phyloP scores from a whole-genome alignment of 2,888 invertebrate genomes.

The Sipunculus nudus region DNA sequence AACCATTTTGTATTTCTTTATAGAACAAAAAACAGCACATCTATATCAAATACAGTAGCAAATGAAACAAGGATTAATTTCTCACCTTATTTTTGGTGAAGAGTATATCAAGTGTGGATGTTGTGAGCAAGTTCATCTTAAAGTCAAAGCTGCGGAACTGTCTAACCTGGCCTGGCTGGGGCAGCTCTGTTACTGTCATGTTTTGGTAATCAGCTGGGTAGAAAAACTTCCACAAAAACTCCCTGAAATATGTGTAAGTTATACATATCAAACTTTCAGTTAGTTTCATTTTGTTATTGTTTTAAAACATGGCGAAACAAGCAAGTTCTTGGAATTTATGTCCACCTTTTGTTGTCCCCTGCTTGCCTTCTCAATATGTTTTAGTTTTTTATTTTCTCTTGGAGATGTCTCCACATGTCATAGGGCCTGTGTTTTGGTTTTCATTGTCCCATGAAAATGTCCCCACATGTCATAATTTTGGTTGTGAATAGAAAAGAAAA shows the following conservation, averaged over 20 bases:
- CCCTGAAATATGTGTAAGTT: slow-evolving; percentile 68
- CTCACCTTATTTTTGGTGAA: slow-evolving; percentile 86
- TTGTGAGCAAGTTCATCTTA: slow-evolving; percentile 84
- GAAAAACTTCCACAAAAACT: slow-evolving; percentile 94
- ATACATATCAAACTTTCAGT: neutral
- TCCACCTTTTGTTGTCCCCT: too few relatives aligned
- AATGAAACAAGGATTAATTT: too few relatives aligned
- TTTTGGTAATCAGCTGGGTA: slow-evolving; percentile 73
- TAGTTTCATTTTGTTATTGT: neutral
- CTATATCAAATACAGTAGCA: too few relatives aligned
- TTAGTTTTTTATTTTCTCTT: too few relatives aligned
- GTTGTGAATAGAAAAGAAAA: too few relatives aligned
- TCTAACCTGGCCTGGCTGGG: slow-evolving; percentile 86
- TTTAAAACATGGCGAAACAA: neutral
- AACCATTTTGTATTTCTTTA: neutral
- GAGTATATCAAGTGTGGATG: slow-evolving; percentile 93
- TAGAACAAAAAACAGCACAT: too few relatives aligned
- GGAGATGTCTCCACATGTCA: too few relatives aligned
- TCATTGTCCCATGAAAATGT: too few relatives aligned
- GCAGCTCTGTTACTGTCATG: slow-evolving; percentile 76
- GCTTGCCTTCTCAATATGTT: too few relatives aligned
- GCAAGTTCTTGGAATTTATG: too few relatives aligned
- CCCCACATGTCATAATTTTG: too few relatives aligned
- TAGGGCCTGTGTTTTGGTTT: too few relatives aligned
- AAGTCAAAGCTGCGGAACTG: slow-evolving; percentile 93